Percentiles rank a stretch among this genome's conserved stretches.
phyloP scores from a whole-genome alignment of 2,888 invertebrate species.

The Eremobia ochroleuca region DNA sequence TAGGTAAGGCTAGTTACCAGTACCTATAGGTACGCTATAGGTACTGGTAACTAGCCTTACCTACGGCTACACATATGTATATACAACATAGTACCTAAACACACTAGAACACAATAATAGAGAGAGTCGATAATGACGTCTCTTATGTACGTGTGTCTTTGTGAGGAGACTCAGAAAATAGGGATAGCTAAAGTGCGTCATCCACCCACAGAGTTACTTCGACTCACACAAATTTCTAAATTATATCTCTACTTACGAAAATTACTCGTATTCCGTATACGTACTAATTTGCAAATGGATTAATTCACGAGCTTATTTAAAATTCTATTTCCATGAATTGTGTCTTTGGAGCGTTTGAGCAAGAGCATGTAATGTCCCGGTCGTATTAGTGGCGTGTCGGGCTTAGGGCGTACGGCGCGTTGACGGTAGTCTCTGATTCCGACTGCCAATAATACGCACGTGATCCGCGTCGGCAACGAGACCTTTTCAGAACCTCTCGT shows the following conservation, averaged over 20 bases:
- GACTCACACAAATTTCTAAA: slow-evolving; percentile 37
- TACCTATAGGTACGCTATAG: background rate
- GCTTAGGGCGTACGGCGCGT: slow-evolving; percentile 73
- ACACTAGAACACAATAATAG: slow-evolving; percentile 78
- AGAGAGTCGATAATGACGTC: slow-evolving; percentile 80
- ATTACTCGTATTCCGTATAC: slow-evolving; percentile 34
- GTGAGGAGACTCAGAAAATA: slow-evolving; percentile 71
- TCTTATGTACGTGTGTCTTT: slow-evolving; percentile 79
- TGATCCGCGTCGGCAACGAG: slow-evolving; percentile 78
- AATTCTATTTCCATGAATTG: slow-evolving; percentile 47
- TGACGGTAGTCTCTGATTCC: slow-evolving; percentile 84
- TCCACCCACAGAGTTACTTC: slow-evolving; percentile 60
- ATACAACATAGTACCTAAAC: slow-evolving; percentile 67
- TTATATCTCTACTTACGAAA: slow-evolving; percentile 35
- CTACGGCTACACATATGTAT: slow-evolving; percentile 31
- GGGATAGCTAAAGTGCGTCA: slow-evolving; percentile 58
- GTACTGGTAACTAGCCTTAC: too few relatives aligned
- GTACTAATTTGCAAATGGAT: slow-evolving; percentile 58
- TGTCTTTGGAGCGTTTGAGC: slow-evolving; percentile 31
- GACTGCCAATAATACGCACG: slow-evolving; percentile 88
- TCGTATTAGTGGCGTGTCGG: slow-evolving; percentile 66
- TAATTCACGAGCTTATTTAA: slow-evolving; percentile 47
- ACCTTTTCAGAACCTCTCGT: slow-evolving; percentile 73
- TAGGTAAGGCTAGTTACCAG: too few relatives aligned
- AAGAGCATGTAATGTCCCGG: slow-evolving; percentile 45